Percentiles rank a stretch among this genome's conserved stretches.
These are phyloP conservation scores for Andricus grossulariae DNA, from an alignment of 1,140 invertebrate genomes.

Conservation along the genomic window DNA sequence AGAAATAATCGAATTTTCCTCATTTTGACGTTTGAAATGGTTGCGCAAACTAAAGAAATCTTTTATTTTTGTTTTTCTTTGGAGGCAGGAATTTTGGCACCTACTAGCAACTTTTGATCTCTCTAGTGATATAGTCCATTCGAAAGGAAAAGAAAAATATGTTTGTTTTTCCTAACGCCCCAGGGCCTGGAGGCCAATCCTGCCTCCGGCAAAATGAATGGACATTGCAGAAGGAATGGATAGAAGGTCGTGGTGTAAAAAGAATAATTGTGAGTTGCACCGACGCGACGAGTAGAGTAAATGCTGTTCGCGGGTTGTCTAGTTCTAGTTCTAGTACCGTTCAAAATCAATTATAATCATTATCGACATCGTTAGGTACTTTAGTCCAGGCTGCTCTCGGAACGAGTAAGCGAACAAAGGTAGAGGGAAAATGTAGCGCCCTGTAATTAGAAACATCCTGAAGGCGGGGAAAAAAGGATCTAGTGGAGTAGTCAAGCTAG, in stretches of 20 bases:
- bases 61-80: too few relatives aligned
- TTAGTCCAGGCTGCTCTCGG: slow-evolving; percentile 11
- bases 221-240: background rate
- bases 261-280: slow-evolving; percentile 15
- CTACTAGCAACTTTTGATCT: too few relatives aligned
- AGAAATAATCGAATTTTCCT: too few relatives aligned
- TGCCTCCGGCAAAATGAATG: background rate
- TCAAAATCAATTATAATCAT: slow-evolving; percentile 30
- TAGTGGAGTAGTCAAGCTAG: slow-evolving; percentile 12
- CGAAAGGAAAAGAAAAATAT: too few relatives aligned
- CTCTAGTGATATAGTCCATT: too few relatives aligned
- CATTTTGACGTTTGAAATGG: too few relatives aligned
- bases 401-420: slow-evolving; percentile 21
- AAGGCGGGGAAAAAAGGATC: slow-evolving; percentile 17
- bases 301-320: slow-evolving; percentile 19
- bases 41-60: too few relatives aligned
- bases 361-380: slow-evolving; percentile 28
- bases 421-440: slow-evolving; percentile 29
- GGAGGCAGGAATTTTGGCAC: too few relatives aligned
- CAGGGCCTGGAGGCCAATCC: too few relatives aligned
- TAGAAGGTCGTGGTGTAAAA: slow-evolving; percentile 6
- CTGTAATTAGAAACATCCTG: slow-evolving; percentile 31
- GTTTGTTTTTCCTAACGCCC: too few relatives aligned
- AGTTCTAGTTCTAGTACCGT: background rate
- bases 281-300: background rate